Evolutionary conservation across 2,888 invertebrate species (phyloP), one percentile per base, ranked within the genome.

Genomic region (Agrochola lychnidis): DNA sequence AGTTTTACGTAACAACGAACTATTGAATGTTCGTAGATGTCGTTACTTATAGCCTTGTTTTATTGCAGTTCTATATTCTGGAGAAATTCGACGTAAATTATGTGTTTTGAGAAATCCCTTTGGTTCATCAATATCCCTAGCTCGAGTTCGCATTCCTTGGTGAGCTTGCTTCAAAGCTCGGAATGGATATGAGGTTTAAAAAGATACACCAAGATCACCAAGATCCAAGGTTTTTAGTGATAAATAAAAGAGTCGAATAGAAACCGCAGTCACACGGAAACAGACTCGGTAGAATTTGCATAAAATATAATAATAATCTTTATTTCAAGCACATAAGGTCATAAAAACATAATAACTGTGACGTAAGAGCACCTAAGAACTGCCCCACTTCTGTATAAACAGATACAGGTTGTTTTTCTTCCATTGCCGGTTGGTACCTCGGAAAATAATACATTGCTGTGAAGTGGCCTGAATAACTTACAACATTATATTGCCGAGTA

Each of bases 391-490:
- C 30, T 69, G 45, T 77, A 62, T 71, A 66, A 66, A 73, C 81
- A 81, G 62, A 77, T 56, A 66, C 64, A 70, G 56, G 64, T 40
- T 40, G 81, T 77, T 72, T 83, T 74, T 81, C 63, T 73, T 77
- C 81, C 81, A 80, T 77, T 14, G 77, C 56, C 59, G 70, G 76
- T 45, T 30, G 40, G 42, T 79, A 51, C 76, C 30, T n/a, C 75
- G 69, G 71, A 48, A 73, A 81, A 84, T 81, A 81, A 81, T 77
- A 84, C 73, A 73, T 77, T 66, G 71, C 73, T 62, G 73, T 42
- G 68, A 81, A 84, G n/a, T 73, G 77, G 62, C 77, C 77, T 77
- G 85, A 81, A 84, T 84, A 84, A 79, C 67, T 73, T 66, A 77
- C 61, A 48, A 73, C 73, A 84, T 76, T 84, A 77, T 68, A 80